Evolutionary conservation across 1,140 invertebrate genomes (phyloP), one percentile per base, ranked within the genome.

Genomic region (Melitaea cinxia): DNA sequence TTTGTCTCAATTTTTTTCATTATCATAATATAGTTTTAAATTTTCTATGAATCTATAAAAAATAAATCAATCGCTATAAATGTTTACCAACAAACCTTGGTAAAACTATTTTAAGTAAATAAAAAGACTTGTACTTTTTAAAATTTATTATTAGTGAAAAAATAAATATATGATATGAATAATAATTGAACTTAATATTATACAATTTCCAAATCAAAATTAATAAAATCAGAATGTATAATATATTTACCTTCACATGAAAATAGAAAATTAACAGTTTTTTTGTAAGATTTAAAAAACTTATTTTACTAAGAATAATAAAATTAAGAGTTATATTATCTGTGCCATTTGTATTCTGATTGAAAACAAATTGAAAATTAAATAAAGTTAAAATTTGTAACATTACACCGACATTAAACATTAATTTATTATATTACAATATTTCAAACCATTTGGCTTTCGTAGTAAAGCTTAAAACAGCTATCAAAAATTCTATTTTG

Each of bases 131-230:
- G 2, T 23, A 47, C 2, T 12, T 47, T 15, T 12, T 7, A 47
- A 47, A 23, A 47, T 47, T 47, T 47, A 47, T 47, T 47, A 47
- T 23, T 19, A 47, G 42, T 23, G 42, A 58, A 23, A 42, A 58
- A 45, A 45, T 57, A 57, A 21, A 42, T 28, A 42, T 6, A 58
- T 35, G 28, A 54, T 33, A 54, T 35, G 52, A 12, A 17, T 3
- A 54, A 35, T 33, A 54, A 35, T 54, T 30, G 24, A 28, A 33
- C 6, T 33, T 33, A 12, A 10, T 19, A 17, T 19, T 54, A 53
- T 53, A 54, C 28, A 54, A 54, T 54, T 30, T 53, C n/a, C 17
- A 54, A 21, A 54, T 35, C 19, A 33, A 54, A 21, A 14, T 54
- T 15, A 54, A 14, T 54, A 35, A 6, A 54, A 21, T 35, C 2